These are phyloP conservation scores for Tyrannus savana DNA, from an alignment of 2,113 vertebrate genomes.

Conservation along the genomic window DNA sequence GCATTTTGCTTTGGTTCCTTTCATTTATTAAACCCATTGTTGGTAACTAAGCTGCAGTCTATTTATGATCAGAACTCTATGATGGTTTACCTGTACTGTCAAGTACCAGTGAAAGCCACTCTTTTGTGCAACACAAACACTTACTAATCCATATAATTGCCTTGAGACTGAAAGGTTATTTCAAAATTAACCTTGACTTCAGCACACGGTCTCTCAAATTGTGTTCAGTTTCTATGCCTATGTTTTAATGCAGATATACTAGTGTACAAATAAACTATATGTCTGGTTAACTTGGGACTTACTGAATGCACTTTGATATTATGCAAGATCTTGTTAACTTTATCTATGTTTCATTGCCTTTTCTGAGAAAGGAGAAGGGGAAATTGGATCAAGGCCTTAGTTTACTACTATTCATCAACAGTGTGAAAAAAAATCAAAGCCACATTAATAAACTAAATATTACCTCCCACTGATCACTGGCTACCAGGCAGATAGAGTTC, in stretches of 20 bases:
- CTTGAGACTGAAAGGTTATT: conserved; percentile 50
- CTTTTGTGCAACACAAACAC: conserved; percentile 12
- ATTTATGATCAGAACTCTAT: neutral
- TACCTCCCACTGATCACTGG: conserved; percentile 70
- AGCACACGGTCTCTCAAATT: conserved; percentile 5
- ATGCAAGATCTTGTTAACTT: conserved; percentile 75
- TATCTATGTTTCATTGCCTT: conserved; percentile 70
- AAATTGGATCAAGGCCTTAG: conserved; percentile 74
- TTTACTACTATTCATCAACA: conserved; percentile 68
- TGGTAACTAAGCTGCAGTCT: conserved; percentile 10
- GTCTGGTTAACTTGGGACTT: conserved; percentile 59
- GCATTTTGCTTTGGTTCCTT: neutral
- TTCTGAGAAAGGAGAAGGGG: conserved; percentile 42
- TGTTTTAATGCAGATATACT: conserved; percentile 49
- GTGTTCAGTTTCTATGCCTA: neutral
- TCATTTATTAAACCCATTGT: conserved; percentile 1
- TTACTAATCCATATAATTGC: conserved; percentile 4
- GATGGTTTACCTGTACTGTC: conserved; percentile 1
- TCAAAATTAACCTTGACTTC: conserved; percentile 53
- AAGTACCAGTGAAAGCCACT: conserved; percentile 31
- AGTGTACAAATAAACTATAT: conserved; percentile 31
- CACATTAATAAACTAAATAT: conserved; percentile 81
- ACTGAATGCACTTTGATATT: conserved; percentile 69
- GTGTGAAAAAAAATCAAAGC: conserved; percentile 59
- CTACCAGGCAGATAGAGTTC: conserved; percentile 66